Evolutionary conservation across 23 tunicate species (phyloP), one percentile per base, ranked within the genome.

Genomic region (Styela clava): DNA sequence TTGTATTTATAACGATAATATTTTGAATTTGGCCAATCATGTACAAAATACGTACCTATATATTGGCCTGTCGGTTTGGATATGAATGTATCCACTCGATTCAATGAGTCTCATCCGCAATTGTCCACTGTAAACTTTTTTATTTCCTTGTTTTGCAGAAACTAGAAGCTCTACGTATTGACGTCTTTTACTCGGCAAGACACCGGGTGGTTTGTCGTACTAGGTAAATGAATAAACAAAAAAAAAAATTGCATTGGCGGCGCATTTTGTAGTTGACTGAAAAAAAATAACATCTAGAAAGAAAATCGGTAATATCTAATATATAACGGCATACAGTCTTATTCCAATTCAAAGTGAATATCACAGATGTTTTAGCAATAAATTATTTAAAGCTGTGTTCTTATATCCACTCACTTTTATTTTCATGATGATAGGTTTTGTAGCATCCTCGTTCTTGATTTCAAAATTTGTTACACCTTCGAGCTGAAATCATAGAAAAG

Each of bases 51-150:
- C n/a, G 3, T 34, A 87, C 91, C 91, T 74, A 82, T 87, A 87
- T 26, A 82, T 82, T 21, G 91, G 91, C 16, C 78, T 37, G 44
- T 73, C 78, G n/a, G 78, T 73, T 34, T 73, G 78, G 18, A 73
- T 19, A 35, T 73, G 56, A n/a, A 73, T 25, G 32, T 73, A 73
- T 16, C 78, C 78, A 2, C 78, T 73, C 44, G 26, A 20, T 73
- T 73, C 44, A 73, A 73, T 35, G 19, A 73, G 27, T 35, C 63
- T 73, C 78, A 73, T 73, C 26, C 44, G 29, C 20, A 73, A 35
- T 23, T 34, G 26, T 35, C 52, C 56, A 18, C 44, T 24, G 78
- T 73, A 35, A 18, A 73, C 56, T 34, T 26, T 23, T 73, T n/a
- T 30, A 22, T 33, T 33, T 19, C 20, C 56, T 30, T 73, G 36